Percentiles rank a stretch among this genome's conserved stretches.
These are phyloP conservation scores for Tenthredo mesomela DNA, from an alignment of 2,888 invertebrate genomes.

Conservation along the genomic window DNA sequence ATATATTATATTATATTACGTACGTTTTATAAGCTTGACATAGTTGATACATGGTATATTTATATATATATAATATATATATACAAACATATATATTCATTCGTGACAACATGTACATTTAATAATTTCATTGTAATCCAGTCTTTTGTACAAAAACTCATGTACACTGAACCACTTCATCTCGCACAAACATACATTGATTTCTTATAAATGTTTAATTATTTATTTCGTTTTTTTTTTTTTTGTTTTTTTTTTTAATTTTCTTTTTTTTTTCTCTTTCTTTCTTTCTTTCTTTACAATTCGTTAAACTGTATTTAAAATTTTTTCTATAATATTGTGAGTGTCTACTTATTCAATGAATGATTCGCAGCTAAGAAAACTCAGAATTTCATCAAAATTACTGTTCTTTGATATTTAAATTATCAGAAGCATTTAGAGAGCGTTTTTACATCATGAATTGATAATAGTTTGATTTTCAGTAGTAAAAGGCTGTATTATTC, in stretches of 20 bases:
- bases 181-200: constrained; percentile 34
- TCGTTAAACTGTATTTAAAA: constrained; percentile 32
- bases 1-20: background rate
- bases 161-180: constrained; percentile 28
- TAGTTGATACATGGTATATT: constrained; percentile 33
- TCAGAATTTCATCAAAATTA: background rate
- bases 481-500: background rate
- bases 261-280: background rate
- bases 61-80: too few relatives aligned
- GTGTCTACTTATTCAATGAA: constrained; percentile 56
- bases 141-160: constrained; percentile 50
- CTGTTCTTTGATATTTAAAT: background rate
- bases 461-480: background rate
- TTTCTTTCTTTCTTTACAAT: constrained; percentile 19
- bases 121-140: constrained; percentile 42
- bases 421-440: background rate
- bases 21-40: constrained; percentile 47
- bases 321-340: constrained; percentile 4
- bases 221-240: background rate
- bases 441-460: background rate
- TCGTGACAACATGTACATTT: constrained; percentile 47
- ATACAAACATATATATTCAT: constrained; percentile 26
- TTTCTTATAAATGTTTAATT: constrained; percentile 21
- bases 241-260: background rate
- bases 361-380: constrained; percentile 55